Base-by-base conservation (phyloP, 2,113 vertebrate species). In the Butorides virescens region DNA sequence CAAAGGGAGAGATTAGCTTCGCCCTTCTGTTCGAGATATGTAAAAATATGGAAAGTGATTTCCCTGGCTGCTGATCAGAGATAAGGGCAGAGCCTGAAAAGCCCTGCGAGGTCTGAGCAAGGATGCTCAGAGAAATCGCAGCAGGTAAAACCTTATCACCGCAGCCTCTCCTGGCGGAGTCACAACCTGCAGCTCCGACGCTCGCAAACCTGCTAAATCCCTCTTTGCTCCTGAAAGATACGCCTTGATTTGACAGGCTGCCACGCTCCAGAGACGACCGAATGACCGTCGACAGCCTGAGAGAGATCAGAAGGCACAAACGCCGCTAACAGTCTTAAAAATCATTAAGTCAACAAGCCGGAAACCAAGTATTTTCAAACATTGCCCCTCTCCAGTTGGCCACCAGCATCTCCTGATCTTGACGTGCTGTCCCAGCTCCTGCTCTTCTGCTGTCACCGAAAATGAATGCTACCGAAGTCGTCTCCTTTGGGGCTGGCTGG, bases 401-500 rank as follows among this genome's bases (percentile, higher is more conserved):
- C 58, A 67, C 47, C 36, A 18, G 13, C 26, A 55, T 34, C 29
- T 30, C 44, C 46, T 1, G 0, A 9, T 10, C 47, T 30, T 32
- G 30, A 44, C 17, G 37, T 4, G 0, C 23, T 25, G 19, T 36
- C 47, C 49, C 63, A 82, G 10, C 32, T 56, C 47, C 63, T 52
- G 49, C 29, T 63, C 19, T 61, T 86, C 37, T 19, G 67, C 34
- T 78, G 26, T 19, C 39, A 11, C 32, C 1, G 1, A 36, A 29
- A 46, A 12, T 0, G 2, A 56, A 47, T 5, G 21, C 9, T 53
- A 77, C 11, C 1, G 0, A 44, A 47, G 42, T 2, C 1, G 0
- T 13, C 32, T 42, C 65, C 16, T 44, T 5, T 1, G 4, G 29
- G 70, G 44, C 34, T n/a, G 25, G 56, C 13, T 37, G 50, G 5